phyloP scores from a whole-genome alignment of 2,888 invertebrate species.

The Ennomos erosarius region DNA sequence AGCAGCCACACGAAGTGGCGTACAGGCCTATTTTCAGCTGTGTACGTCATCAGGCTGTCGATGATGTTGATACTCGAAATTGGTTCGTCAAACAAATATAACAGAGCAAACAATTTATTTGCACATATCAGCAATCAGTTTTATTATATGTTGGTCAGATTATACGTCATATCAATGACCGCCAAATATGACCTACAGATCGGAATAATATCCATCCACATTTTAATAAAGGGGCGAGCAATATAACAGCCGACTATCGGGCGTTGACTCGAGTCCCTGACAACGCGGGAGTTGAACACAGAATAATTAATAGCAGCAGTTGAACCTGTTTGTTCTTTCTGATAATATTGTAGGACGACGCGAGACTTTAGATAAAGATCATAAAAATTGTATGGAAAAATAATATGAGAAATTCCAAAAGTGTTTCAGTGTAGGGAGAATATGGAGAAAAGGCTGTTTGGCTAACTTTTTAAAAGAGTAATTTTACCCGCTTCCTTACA shows the following conservation, averaged over 20 bases:
- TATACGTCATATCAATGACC: slow-evolving; percentile 2
- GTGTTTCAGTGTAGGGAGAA: neutral
- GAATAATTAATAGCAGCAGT: slow-evolving; percentile 24
- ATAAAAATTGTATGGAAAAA: slow-evolving; percentile 1
- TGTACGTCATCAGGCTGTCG: too few species aligned
- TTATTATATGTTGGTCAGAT: neutral
- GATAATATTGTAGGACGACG: slow-evolving; percentile 40
- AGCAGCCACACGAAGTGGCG: too few species aligned
- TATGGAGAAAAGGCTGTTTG: too few species aligned
- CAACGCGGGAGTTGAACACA: slow-evolving; percentile 21
- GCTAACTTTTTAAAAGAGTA: too few species aligned
- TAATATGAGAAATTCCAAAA: neutral
- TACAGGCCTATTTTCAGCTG: too few species aligned
- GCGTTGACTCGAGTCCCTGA: slow-evolving; percentile 45
- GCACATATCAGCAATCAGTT: too few species aligned
- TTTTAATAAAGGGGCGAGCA: slow-evolving; percentile 12
- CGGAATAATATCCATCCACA: neutral
- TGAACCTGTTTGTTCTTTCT: slow-evolving; percentile 49
- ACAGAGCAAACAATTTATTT: too few species aligned
- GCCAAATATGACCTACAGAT: slow-evolving; percentile 5
- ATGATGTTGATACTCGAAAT: too few species aligned
- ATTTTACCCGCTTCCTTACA: too few species aligned
- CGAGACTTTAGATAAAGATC: slow-evolving; percentile 25
- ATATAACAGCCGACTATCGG: slow-evolving; percentile 46
- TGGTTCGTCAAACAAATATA: too few species aligned